Conservation (phyloP, 2,888 invertebrate genomes). For the Andrena praecox region DNA sequence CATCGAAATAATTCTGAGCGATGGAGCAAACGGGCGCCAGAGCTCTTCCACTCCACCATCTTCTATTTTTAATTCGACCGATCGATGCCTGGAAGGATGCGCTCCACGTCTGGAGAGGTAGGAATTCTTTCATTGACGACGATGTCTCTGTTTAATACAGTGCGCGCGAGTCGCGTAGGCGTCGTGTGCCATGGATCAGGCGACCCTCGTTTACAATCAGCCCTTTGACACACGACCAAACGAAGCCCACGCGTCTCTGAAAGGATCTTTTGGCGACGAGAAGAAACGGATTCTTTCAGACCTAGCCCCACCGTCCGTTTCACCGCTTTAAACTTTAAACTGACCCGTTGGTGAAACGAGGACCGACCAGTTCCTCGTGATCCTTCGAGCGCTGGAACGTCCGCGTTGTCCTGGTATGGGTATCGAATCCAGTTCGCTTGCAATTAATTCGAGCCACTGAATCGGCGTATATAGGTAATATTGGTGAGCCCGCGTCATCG, state of each 20-base stretch:
- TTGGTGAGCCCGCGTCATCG: constrained; percentile 31
- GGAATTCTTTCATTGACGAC: constrained; percentile 54
- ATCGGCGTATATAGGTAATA: neutral
- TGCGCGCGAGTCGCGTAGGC: constrained; percentile 67
- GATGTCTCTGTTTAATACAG: constrained; percentile 30
- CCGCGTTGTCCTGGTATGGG: neutral
- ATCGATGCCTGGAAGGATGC: neutral
- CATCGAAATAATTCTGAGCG: neutral
- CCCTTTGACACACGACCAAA: constrained; percentile 76
- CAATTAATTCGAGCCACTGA: neutral
- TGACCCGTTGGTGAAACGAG: constrained; percentile 60
- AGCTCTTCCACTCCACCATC: neutral
- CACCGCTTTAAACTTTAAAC: constrained; percentile 68
- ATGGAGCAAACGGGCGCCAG: neutral
- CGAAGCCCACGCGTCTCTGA: constrained; percentile 69
- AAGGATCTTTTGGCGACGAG: constrained; percentile 45
- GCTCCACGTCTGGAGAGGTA: constrained; percentile 15
- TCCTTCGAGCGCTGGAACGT: neutral
- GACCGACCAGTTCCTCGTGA: constrained; percentile 34
- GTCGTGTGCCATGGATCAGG: constrained; percentile 73
- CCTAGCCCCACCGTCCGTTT: constrained; percentile 37
- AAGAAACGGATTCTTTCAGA: constrained; percentile 58
- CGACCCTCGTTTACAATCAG: constrained; percentile 74
- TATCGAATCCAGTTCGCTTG: neutral
- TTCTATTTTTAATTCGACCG: neutral